Base-by-base conservation (phyloP, 2,113 vertebrate genomes). In the Motacilla alba region DNA sequence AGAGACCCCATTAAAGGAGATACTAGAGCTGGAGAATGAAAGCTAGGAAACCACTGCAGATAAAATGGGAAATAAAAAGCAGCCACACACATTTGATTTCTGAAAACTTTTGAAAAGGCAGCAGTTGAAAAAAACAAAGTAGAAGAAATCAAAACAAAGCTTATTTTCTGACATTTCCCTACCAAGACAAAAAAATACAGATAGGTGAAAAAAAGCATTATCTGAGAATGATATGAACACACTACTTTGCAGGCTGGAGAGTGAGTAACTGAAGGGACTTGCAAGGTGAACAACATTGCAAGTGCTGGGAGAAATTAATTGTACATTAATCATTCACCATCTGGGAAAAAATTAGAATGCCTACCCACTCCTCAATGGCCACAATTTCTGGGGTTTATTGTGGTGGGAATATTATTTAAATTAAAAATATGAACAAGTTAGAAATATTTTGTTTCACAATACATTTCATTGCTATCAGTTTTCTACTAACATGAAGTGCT, bases 311-410 rank as follows among this genome's bases (percentile, higher is more conserved):
- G 84, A 96, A 96, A 96, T 96, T 86, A 94, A 53, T 90, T 91
- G 58, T 76, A 92, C 93, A 89, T 96, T 95, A 95, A 96, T 94
- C 90, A 96, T 94, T 95, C 83, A 96, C 66, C 87, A 49, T 79
- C 95, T 96, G 87, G 73, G 78, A 97, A 85, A 96, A 56, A 96
- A 97, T 97, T 94, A 94, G 96, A 96, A 96, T 2, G 10, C 93
- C 89, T 95, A 92, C 87, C 64, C 87, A 87, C 84, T 94, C 91
- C 55, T 94, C 96, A 94, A 0, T 53, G 26, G 83, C 50, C 27
- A 52, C 39, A 4, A 46, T 55, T 90, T 70, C 75, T 85, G 63
- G 19, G 10, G 11, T 60, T 94, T 73, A 47, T 19, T 69, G 23
- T 60, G n/a, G 23, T 15, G 8, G 23, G 44, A 85, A 35, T 74